Conservation (phyloP, 2,888 invertebrate genomes). For the Eudemis profundana region DNA sequence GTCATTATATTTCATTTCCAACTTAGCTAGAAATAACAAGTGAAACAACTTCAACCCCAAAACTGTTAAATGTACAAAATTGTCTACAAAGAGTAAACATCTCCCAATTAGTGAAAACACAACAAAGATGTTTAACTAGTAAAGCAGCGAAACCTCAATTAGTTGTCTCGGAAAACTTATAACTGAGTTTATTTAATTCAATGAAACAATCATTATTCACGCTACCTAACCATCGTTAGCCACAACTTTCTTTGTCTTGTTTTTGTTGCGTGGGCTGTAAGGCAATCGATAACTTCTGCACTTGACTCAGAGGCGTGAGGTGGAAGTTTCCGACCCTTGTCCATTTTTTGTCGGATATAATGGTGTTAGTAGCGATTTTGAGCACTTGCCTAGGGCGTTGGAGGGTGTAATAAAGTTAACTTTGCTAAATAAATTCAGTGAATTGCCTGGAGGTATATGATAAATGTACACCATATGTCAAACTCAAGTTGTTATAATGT, state of each 20-base stretch:
- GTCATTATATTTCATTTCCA: neutral
- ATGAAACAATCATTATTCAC: constrained; percentile 63
- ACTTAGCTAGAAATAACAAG: neutral
- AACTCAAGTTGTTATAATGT: neutral
- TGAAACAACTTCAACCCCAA: neutral
- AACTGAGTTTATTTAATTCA: constrained; percentile 57
- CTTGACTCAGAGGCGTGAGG: constrained; percentile 45
- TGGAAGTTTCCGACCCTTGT: constrained; percentile 42
- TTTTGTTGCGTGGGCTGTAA: constrained; percentile 53
- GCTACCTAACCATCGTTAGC: constrained; percentile 47
- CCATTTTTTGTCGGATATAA: constrained; percentile 33
- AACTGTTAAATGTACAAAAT: constrained; percentile 6
- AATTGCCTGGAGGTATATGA: constrained; percentile 12
- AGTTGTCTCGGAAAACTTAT: constrained; percentile 44
- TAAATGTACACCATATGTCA: constrained; percentile 1
- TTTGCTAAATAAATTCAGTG: constrained; percentile 23
- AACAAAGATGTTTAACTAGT: constrained; percentile 34
- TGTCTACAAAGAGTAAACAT: constrained; percentile 22
- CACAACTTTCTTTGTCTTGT: constrained; percentile 50
- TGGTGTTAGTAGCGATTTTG: constrained; percentile 36
- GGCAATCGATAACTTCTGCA: constrained; percentile 54
- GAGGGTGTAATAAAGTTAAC: constrained; percentile 20
- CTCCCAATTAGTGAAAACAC: constrained; percentile 27
- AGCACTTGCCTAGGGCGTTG: constrained; percentile 30
- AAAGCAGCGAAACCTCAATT: constrained; percentile 37